These are phyloP conservation scores for Heliconius sara DNA, from an alignment of 2,888 invertebrate species.

Conservation along the genomic window DNA sequence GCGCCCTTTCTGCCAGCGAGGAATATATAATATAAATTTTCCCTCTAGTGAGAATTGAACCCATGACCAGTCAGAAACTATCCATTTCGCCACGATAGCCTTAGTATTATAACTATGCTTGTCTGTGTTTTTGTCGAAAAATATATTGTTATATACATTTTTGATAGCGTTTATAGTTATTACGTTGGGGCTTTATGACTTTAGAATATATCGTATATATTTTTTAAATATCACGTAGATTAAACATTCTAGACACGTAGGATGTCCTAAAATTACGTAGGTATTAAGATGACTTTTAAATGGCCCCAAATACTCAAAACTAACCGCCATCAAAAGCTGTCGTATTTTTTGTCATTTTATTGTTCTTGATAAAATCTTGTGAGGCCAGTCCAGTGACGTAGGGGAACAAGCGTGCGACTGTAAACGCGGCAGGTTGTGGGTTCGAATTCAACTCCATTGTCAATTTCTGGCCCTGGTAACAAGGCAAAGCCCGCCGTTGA, in stretches of 20 bases:
- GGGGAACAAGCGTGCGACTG: no score
- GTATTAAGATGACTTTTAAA: constrained; percentile 45
- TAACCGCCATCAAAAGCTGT: constrained; percentile 45
- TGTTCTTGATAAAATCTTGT: constrained; percentile 32
- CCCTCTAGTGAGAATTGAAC: no score
- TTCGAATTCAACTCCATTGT: no score
- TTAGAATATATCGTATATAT: not conserved
- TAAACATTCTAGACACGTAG: constrained; percentile 50
- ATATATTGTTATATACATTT: not conserved
- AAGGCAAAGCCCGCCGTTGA: no score
- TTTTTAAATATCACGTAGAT: constrained; percentile 37
- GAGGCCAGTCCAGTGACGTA: no score
- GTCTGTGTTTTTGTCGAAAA: not conserved
- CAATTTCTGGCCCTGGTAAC: no score
- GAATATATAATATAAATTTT: no score
- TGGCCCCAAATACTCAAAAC: constrained; percentile 45
- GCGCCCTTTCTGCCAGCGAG: no score
- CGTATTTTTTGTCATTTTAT: constrained; percentile 40
- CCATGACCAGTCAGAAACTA: no score
- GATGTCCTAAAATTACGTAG: constrained; percentile 48
- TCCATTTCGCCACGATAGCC: not conserved
- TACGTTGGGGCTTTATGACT: not conserved
- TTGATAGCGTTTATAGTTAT: constrained; percentile 1
- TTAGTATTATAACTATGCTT: not conserved
- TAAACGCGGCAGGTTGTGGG: no score